Evolutionary conservation across 2,888 invertebrate genomes (phyloP).

Genomic region (Hyles lineata): DNA sequence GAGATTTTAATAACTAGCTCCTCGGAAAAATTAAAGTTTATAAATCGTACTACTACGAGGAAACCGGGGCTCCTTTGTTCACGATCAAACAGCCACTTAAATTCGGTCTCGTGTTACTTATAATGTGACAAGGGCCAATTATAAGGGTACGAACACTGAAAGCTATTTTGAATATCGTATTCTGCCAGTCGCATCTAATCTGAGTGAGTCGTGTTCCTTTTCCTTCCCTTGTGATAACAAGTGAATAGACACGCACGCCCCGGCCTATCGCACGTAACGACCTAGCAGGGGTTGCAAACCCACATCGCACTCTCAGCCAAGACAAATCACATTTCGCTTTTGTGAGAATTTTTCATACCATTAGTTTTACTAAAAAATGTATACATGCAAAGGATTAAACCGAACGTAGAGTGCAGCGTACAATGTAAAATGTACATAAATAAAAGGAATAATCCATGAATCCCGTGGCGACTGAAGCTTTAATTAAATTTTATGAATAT

Average conservation of each 20-base stretch:
- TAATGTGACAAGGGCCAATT: slow-evolving; percentile 4
- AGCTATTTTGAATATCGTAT: slow-evolving; percentile 28
- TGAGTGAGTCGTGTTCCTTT: slow-evolving; percentile 36
- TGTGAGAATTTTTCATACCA: not conserved
- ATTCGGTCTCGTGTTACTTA: not conserved
- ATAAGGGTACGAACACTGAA: slow-evolving; percentile 1
- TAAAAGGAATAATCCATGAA: not conserved
- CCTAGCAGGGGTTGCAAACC: slow-evolving; percentile 23
- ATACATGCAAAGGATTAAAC: too few relatives aligned
- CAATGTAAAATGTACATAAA: not conserved
- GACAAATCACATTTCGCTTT: not conserved
- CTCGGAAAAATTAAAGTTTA: slow-evolving; percentile 36
- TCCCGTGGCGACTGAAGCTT: not conserved
- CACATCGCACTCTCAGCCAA: not conserved
- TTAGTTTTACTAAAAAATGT: too few relatives aligned
- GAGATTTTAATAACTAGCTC: slow-evolving; percentile 40
- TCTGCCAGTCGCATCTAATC: slow-evolving; percentile 34
- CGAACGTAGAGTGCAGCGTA: not conserved
- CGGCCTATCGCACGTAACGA: slow-evolving; percentile 34
- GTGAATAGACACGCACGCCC: slow-evolving; percentile 50
- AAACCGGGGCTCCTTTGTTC: not conserved
- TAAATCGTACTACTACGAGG: not conserved
- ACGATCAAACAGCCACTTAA: not conserved
- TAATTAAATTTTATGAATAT: slow-evolving; percentile 16
- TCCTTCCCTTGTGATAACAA: slow-evolving; percentile 43